Conservation (phyloP, 1,140 invertebrate species). For the Lasioglossum albipes region DNA sequence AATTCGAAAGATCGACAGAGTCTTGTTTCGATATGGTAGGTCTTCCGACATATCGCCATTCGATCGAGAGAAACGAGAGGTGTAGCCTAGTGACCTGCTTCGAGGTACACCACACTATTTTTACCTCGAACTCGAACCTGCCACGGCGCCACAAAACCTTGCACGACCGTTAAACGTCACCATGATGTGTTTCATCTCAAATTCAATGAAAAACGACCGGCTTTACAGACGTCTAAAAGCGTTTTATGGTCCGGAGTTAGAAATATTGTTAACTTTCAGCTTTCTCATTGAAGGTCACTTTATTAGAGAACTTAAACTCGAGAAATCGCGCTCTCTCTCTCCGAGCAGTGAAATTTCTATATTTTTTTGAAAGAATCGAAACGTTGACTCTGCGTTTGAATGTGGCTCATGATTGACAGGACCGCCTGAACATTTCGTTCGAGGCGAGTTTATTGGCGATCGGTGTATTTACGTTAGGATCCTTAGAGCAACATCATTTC, state of each 20-base stretch:
- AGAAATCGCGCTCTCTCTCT: no score
- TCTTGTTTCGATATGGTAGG: conserved; percentile 34
- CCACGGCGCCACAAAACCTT: conserved; percentile 68
- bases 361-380: neutral
- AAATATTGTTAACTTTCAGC: neutral
- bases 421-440: conserved; percentile 13
- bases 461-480: conserved; percentile 39
- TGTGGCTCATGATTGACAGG: conserved; percentile 29
- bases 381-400: no score
- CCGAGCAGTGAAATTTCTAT: no score
- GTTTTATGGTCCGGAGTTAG: neutral
- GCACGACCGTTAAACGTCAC: conserved; percentile 45
- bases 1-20: conserved; percentile 7
- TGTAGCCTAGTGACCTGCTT: conserved; percentile 75
- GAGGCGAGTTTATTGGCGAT: conserved; percentile 43
- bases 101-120: conserved; percentile 75
- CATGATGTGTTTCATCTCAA: conserved; percentile 40
- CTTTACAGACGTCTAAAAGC: neutral
- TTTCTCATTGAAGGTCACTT: no score
- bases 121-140: conserved; percentile 69
- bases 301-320: no score
- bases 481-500: conserved; percentile 27
- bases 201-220: conserved; percentile 32
- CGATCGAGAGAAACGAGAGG: conserved; percentile 62
- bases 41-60: conserved; percentile 48